Evolutionary conservation across 2,113 vertebrate genomes (phyloP), one percentile per base, ranked within the genome.

Genomic region (Syngnathus scovelli): DNA sequence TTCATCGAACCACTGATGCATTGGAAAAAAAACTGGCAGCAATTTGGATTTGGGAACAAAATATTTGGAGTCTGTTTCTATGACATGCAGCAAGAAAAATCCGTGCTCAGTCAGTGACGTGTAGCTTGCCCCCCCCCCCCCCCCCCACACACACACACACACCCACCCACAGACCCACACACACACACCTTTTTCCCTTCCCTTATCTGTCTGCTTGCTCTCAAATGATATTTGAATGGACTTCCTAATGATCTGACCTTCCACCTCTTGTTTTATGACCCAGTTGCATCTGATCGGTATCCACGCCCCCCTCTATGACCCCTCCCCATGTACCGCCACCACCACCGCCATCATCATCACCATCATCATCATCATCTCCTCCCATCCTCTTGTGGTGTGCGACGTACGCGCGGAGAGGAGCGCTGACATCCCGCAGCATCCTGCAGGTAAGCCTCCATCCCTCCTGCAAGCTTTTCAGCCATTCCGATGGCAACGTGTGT

Each of bases 401-500:
- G 80, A 76, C 87, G 27, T 33, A 33, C 27, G 86, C 79, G 85
- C 83, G 77, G 70, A 75, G 67, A 80, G 70, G 37, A 38, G 74
- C 65, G 69, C 68, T 70, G 76, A 77, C 68, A 77, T 78, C 62
- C 43, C 59, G 52, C 38, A 65, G 44, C 52, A 21, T 4, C 75
- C 80, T 74, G 75, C 85, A 85, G 90, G 90, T 92, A 91, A 92
- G 90, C 72, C 51, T 8, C 7, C 19, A 3, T n/a, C 85, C 36
- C 67, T 75, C 63, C 63, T 16, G 59, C 4, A 48, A 59, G 68
- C 75, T 78, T n/a, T 79, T 56, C 10, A 23, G 33, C 58, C n/a
- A 64, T 66, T 46, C 3, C 44, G 44, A 46, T 62, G 46, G 52
- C 71, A 67, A 23, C 52, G 67, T 68, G 67, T 69, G 37, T 48